Percentiles rank a stretch among this genome's conserved stretches.
These are phyloP conservation scores for Nipponacmea schrenckii DNA, from an alignment of 2,888 invertebrate genomes.

Conservation along the genomic window DNA sequence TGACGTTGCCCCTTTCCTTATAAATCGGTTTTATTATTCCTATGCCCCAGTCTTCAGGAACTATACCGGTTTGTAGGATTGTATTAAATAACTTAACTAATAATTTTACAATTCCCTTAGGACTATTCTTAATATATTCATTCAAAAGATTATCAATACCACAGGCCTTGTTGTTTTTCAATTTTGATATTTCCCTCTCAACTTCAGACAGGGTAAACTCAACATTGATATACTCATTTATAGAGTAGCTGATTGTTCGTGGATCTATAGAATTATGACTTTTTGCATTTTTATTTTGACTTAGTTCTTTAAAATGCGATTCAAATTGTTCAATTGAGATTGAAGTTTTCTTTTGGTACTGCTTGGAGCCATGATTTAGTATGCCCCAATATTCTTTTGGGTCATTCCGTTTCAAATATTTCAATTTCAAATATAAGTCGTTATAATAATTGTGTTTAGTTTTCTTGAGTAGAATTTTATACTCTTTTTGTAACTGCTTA, in stretches of 20 bases:
- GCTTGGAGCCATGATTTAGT: neutral
- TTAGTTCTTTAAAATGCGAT: too few species aligned
- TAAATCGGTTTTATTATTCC: conserved; percentile 12
- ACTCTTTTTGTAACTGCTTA: too few species aligned
- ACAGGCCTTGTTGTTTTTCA: conserved; percentile 16
- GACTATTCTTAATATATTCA: conserved; percentile 16
- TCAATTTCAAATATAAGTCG: too few species aligned
- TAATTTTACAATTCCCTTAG: neutral
- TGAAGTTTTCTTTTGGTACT: too few species aligned
- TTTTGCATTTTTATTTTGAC: too few species aligned
- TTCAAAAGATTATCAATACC: conserved; percentile 13
- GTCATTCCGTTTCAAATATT: too few species aligned
- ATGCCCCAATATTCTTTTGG: too few species aligned
- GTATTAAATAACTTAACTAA: conserved; percentile 17
- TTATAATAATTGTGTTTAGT: too few species aligned
- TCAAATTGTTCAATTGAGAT: too few species aligned
- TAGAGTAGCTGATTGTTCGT: too few species aligned
- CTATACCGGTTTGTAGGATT: conserved; percentile 14
- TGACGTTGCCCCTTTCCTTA: conserved; percentile 12
- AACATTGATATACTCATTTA: neutral
- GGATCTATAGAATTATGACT: too few species aligned
- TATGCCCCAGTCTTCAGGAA: conserved; percentile 11
- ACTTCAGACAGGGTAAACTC: conserved; percentile 12
- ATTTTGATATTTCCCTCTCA: neutral
- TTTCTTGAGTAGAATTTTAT: too few species aligned